phyloP scores from a whole-genome alignment of 2,888 invertebrate genomes.

The Lumbricus terrestris region DNA sequence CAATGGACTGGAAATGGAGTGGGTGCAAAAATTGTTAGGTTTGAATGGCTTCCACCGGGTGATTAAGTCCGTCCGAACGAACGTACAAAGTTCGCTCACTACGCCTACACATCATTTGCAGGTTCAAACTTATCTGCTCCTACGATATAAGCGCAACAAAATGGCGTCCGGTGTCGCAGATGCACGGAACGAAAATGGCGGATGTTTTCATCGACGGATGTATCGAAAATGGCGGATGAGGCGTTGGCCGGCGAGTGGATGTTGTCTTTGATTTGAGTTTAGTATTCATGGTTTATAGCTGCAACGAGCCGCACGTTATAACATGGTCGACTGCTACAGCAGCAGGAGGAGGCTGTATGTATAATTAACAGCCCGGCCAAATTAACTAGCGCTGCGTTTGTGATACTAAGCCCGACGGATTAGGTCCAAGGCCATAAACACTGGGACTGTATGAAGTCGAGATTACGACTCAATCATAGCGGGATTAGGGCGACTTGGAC shows the following conservation, averaged over 20 bases:
- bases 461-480: slow-evolving; percentile 32
- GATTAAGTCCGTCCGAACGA: neutral
- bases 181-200: neutral
- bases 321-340: neutral
- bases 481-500: slow-evolving; percentile 23
- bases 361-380: slow-evolving; percentile 19
- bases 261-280: slow-evolving; percentile 12
- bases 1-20: too few species aligned
- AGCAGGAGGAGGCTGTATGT: slow-evolving; percentile 16
- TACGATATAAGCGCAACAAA: neutral
- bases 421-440: neutral
- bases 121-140: neutral
- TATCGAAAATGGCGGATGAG: neutral
- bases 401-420: slow-evolving; percentile 14
- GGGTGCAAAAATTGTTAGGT: neutral
- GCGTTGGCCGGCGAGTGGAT: too few species aligned
- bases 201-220: neutral
- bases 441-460: slow-evolving; percentile 24
- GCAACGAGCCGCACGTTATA: neutral
- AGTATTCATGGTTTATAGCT: slow-evolving; percentile 15
- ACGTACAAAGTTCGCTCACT: neutral
- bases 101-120: neutral
- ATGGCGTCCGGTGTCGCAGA: neutral
- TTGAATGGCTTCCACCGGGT: neutral
- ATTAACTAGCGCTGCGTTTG: slow-evolving; percentile 16